Evolutionary conservation across 2,113 vertebrate genomes (phyloP).

Genomic region (Heterotis niloticus): DNA sequence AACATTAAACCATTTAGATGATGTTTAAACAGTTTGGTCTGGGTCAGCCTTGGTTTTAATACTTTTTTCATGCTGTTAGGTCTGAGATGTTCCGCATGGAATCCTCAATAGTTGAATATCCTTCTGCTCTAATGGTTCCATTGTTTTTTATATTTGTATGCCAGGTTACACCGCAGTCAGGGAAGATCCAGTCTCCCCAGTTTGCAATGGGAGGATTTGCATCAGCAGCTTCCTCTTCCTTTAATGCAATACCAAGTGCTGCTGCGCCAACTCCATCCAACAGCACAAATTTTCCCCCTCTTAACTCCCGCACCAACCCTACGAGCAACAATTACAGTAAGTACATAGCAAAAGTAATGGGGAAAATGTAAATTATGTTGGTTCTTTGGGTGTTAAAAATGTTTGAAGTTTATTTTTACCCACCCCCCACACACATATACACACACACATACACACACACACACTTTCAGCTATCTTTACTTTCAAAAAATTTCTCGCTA

Average conservation of each 20-base stretch:
- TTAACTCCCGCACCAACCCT: conserved; percentile 49
- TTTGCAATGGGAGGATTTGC: conserved; percentile 62
- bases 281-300: conserved; percentile 53
- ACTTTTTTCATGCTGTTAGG: too few relatives aligned
- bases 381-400: too few relatives aligned
- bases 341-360: neutral
- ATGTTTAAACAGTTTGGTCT: neutral
- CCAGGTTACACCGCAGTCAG: conserved; percentile 60
- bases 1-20: too few relatives aligned
- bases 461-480: too few relatives aligned
- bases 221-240: conserved; percentile 50
- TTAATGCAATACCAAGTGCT: conserved; percentile 59
- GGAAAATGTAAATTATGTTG: neutral
- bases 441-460: too few relatives aligned
- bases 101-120: too few relatives aligned
- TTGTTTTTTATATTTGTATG: neutral
- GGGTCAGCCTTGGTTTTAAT: neutral
- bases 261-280: conserved; percentile 51
- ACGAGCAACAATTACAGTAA: conserved; percentile 60
- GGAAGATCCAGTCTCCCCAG: conserved; percentile 60
- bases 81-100: too few relatives aligned
- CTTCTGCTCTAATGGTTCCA: too few relatives aligned
- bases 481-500: too few relatives aligned
- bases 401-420: too few relatives aligned
- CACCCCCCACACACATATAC: too few relatives aligned